phyloP scores from a whole-genome alignment of 2,888 invertebrate genomes.

The Epsilonema sp. region DNA sequence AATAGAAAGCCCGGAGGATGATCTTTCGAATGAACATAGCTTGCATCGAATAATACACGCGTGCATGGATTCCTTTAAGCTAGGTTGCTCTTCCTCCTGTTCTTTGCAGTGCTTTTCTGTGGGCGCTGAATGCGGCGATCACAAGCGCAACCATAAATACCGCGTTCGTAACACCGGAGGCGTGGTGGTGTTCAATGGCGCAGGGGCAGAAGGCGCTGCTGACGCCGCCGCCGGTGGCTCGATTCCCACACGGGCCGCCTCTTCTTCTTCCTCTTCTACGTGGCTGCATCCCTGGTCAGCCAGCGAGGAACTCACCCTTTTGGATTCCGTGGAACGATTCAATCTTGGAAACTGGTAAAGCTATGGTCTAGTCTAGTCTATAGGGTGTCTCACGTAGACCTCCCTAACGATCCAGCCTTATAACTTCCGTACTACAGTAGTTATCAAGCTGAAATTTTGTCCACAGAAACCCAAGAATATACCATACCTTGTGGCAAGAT shows the following conservation, averaged over 20 bases:
- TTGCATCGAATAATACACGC: too few relatives aligned
- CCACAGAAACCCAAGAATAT: too few relatives aligned
- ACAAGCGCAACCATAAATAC: constrained; percentile 8
- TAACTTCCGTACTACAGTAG: too few relatives aligned
- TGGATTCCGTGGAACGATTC: constrained; percentile 9
- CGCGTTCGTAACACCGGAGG: background rate
- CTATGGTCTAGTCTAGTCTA: too few relatives aligned
- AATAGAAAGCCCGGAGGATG: too few relatives aligned
- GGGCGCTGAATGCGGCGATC: constrained; percentile 6
- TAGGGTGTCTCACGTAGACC: too few relatives aligned
- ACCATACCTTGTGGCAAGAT: too few relatives aligned
- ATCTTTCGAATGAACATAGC: too few relatives aligned
- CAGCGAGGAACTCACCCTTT: constrained; percentile 6
- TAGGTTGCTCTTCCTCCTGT: background rate
- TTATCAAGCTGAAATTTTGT: too few relatives aligned
- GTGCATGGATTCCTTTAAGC: background rate
- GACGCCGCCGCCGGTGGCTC: background rate
- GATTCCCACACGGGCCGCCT: background rate
- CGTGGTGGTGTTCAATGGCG: background rate
- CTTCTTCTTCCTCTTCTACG: too few relatives aligned
- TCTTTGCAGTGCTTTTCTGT: constrained; percentile 5
- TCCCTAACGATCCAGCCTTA: too few relatives aligned
- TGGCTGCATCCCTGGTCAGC: constrained; percentile 1
- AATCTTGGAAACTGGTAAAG: constrained; percentile 10
- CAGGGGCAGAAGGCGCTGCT: too few relatives aligned